Evolutionary conservation across 2,888 invertebrate genomes (phyloP), one percentile per base, ranked within the genome.

Genomic region (Coleophora flavipennella): DNA sequence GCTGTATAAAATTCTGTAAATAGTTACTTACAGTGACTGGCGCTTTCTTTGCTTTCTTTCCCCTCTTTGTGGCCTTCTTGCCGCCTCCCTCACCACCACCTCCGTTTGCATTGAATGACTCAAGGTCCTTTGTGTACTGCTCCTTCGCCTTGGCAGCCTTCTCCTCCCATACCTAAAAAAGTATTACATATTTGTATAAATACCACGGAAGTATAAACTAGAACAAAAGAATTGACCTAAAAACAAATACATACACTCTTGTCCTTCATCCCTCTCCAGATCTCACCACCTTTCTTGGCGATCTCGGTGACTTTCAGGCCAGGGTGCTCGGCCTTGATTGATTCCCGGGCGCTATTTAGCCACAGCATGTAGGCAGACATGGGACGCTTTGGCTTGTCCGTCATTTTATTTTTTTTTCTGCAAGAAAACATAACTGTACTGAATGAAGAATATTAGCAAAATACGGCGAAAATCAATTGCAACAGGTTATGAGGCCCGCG

Each of bases 341-440:
- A 84, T 58, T 96, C 94, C 53, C 99, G 88, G 44, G 89, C 91
- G 53, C 93, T 95, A 71, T 94, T 96, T 52, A 99, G 86, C 96
- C 97, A 99, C 52, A 98, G 72, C 92, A 99, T 95, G 72, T 95
- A 99, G 2, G 96, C 97, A 36, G 96, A 92, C 64, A 91, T 88
- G 31, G 97, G 94, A 65, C 97, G 90, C 81, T 99, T 99, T 35
- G 99, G 99, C 80, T 89, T 98, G 93, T 86, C 91, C 89, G 68
- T 91, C 91, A 86, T 93, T 90, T 86, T 94, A 89, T 70, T 71
- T 73, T 81, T 86, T 85, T 74, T 83, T 79, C 83, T 83, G 69
- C 44, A 74, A 76, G 41, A 45, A 51, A 62, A 59, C 52, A 61
- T 43, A 33, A 31, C 43, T 43, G 28, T 38, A 43, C 40, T 40